phyloP scores from a whole-genome alignment of 1,140 invertebrate genomes.

The Brachionus plicatilis region DNA sequence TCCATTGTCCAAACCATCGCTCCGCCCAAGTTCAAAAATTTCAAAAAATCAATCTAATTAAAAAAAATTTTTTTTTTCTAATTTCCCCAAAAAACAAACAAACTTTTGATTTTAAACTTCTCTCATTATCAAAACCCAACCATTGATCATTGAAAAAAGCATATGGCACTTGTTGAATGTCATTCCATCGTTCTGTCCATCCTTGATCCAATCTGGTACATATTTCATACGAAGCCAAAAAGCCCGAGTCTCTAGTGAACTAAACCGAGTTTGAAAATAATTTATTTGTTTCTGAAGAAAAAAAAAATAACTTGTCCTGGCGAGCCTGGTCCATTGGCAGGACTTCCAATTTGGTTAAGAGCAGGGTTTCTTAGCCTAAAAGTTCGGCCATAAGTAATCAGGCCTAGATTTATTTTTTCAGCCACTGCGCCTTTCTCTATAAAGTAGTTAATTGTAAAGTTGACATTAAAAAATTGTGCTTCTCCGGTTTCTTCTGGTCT shows the following conservation, averaged over 20 bases:
- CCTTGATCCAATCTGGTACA: conserved; percentile 61
- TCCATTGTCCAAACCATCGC: conserved; percentile 95
- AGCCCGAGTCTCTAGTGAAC: conserved; percentile 77
- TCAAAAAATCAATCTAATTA: conserved; percentile 76
- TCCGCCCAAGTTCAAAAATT: conserved; percentile 80
- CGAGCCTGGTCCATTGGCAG: conserved; percentile 64
- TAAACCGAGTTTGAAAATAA: conserved; percentile 58
- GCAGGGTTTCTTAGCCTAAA: conserved; percentile 68
- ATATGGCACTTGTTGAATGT: conserved; percentile 69
- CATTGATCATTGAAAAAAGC: conserved; percentile 75
- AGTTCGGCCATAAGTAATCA: conserved; percentile 80
- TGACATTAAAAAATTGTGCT: not conserved
- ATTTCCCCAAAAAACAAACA: not conserved
- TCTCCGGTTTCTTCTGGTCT: conserved; percentile 33
- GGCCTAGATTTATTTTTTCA: conserved; percentile 74
- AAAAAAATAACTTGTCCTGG: conserved; percentile 52
- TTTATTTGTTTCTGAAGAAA: conserved; percentile 69
- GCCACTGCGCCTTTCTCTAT: conserved; percentile 67
- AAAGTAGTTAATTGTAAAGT: conserved; percentile 61
- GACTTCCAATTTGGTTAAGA: conserved; percentile 77
- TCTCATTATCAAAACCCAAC: conserved; percentile 86
- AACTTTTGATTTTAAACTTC: conserved; percentile 69
- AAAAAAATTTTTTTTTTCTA: conserved; percentile 43
- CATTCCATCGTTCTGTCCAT: conserved; percentile 63
- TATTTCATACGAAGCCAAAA: conserved; percentile 83